A percentile compares a stretch with the other conserved stretches of the same genome.
These are phyloP conservation scores for Acronicta leporina DNA, from an alignment of 2,888 invertebrate species.

Conservation along the genomic window DNA sequence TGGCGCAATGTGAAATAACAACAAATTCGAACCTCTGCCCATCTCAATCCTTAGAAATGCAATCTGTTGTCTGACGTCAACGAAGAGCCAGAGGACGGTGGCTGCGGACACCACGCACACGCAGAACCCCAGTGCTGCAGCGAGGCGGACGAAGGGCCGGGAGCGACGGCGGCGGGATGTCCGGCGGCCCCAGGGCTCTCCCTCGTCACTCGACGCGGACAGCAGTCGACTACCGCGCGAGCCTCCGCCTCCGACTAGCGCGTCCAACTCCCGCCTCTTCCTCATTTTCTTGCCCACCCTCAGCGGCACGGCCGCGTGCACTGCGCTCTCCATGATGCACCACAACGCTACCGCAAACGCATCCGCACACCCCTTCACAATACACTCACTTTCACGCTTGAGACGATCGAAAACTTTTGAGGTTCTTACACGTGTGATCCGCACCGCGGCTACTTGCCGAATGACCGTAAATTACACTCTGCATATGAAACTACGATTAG, in stretches of 20 bases:
- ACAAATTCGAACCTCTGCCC: constrained; percentile 89
- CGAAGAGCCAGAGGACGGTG: constrained; percentile 91
- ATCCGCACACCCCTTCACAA: constrained; percentile 69
- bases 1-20: background rate
- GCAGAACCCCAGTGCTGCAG: constrained; percentile 90
- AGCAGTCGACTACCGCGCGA: constrained; percentile 88
- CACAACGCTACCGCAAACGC: constrained; percentile 78
- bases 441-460: constrained; percentile 67
- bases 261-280: constrained; percentile 93
- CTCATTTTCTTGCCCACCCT: constrained; percentile 93
- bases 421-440: constrained; percentile 66
- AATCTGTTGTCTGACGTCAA: constrained; percentile 91
- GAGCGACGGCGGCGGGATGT: constrained; percentile 78
- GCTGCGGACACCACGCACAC: constrained; percentile 91
- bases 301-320: constrained; percentile 91
- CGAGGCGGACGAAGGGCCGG: constrained; percentile 88
- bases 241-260: constrained; percentile 89
- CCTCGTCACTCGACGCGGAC: constrained; percentile 89
- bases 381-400: constrained; percentile 63
- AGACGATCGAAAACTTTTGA: constrained; percentile 45
- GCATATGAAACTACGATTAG: constrained; percentile 59
- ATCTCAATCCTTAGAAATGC: constrained; percentile 90
- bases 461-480: constrained; percentile 65
- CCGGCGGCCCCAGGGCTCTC: constrained; percentile 87
- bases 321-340: constrained; percentile 83